Conservation (phyloP, 2,113 vertebrate genomes). For the Petromus typicus region DNA sequence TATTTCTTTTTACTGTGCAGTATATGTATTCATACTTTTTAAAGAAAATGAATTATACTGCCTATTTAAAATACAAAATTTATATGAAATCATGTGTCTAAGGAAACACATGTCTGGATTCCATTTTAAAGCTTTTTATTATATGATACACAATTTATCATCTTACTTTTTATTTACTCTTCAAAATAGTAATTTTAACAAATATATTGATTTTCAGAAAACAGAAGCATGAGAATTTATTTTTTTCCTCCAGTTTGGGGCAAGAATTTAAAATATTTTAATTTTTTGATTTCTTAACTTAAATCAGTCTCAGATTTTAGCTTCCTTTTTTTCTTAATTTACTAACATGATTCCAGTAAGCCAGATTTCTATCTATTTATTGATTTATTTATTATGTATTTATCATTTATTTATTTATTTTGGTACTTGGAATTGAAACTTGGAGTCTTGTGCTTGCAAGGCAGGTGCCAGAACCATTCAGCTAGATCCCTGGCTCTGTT, state of each 20-base stretch:
- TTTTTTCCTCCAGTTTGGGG: not conserved
- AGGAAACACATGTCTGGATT: not conserved
- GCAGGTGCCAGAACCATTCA: no score
- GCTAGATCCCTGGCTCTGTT: not conserved
- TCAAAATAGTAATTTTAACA: conserved; percentile 49
- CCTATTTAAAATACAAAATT: conserved; percentile 10
- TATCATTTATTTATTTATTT: no score
- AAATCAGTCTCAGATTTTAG: not conserved
- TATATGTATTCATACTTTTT: conserved; percentile 26
- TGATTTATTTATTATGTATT: no score
- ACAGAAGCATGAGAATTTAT: not conserved
- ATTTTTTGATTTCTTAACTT: not conserved
- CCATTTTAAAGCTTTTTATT: not conserved
- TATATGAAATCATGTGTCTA: not conserved
- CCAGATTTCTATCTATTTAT: not conserved
- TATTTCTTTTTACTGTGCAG: not conserved
- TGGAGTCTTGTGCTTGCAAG: no score
- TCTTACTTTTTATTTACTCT: conserved; percentile 28
- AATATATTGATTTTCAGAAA: not conserved
- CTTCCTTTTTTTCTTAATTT: not conserved
- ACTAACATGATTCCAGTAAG: not conserved
- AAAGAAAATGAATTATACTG: conserved; percentile 17
- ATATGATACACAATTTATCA: not conserved
- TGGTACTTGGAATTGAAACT: no score
- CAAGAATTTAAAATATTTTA: not conserved